These are phyloP conservation scores for Lophius americanus DNA, from an alignment of 2,797 vertebrate species.

Conservation along the genomic window DNA sequence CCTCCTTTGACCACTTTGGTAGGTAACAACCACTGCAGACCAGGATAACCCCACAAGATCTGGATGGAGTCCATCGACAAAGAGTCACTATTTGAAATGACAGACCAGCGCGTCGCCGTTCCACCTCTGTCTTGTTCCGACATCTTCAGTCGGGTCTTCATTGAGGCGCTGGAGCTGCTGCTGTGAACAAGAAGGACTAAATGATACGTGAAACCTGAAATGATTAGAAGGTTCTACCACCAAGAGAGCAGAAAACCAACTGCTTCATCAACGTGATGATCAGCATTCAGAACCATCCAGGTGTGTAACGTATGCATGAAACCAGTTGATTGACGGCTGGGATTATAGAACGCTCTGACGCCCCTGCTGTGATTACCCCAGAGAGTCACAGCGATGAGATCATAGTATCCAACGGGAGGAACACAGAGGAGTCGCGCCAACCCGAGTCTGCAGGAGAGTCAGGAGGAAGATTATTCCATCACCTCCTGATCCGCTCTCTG, in stretches of 20 bases:
- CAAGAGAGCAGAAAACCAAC: neutral
- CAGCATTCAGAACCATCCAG: conserved; percentile 37
- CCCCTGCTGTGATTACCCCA: conserved; percentile 52
- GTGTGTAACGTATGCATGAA: conserved; percentile 48
- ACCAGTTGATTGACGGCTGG: conserved; percentile 62
- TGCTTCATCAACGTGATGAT: conserved; percentile 20
- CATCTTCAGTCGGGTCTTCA: too few relatives aligned
- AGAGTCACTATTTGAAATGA: too few relatives aligned
- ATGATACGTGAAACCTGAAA: too few relatives aligned
- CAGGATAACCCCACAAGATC: too few relatives aligned
- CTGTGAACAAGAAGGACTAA: too few relatives aligned
- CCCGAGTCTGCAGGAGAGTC: conserved; percentile 61
- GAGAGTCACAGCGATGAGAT: conserved; percentile 71
- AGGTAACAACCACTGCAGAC: too few relatives aligned
- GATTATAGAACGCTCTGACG: conserved; percentile 63
- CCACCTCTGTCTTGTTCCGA: too few relatives aligned
- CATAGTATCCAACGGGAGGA: conserved; percentile 72
- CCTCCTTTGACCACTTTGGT: too few relatives aligned
- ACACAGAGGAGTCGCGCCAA: conserved; percentile 43
- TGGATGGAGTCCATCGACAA: too few relatives aligned
- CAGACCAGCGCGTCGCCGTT: too few relatives aligned
- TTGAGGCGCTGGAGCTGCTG: too few relatives aligned
- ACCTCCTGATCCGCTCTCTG: conserved; percentile 36
- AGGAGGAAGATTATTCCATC: conserved; percentile 66
- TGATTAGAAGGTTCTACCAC: neutral